phyloP scores from a whole-genome alignment of 2,113 vertebrate species.

The Tychaedon coryphoeus region DNA sequence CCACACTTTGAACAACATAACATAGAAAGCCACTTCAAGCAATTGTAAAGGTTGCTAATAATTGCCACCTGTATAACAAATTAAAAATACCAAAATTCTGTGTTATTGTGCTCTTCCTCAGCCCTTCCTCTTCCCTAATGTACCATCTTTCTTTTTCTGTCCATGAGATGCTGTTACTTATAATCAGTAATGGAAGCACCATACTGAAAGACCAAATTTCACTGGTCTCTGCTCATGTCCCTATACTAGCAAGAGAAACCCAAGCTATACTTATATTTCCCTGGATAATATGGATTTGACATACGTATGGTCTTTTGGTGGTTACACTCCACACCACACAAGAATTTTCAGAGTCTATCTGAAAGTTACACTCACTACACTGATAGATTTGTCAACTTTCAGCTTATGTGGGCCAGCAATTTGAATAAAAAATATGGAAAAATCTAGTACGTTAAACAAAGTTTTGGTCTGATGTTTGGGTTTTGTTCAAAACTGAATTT shows the following conservation, averaged over 20 bases:
- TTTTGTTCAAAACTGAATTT: conserved; percentile 12
- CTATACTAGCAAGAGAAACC: background rate
- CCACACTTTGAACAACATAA: background rate
- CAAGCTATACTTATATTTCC: background rate
- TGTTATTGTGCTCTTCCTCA: background rate
- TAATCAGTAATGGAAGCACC: background rate
- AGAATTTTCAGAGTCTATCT: background rate
- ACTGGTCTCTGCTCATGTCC: background rate
- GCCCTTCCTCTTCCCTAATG: background rate
- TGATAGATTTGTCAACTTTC: background rate
- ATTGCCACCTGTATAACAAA: background rate
- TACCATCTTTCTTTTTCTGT: background rate
- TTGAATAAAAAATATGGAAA: background rate
- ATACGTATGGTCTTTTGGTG: background rate
- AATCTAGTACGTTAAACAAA: background rate
- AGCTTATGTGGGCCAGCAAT: background rate
- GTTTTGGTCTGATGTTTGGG: background rate
- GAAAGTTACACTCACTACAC: background rate
- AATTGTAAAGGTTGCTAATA: background rate
- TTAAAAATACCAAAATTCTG: background rate
- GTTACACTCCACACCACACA: background rate
- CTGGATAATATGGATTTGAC: background rate
- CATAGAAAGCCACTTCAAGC: background rate
- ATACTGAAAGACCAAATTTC: background rate
- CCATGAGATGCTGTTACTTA: background rate